Evolutionary conservation across 2,113 vertebrate genomes (phyloP), one percentile per base, ranked within the genome.

Genomic region (Phaethornis superciliosus): DNA sequence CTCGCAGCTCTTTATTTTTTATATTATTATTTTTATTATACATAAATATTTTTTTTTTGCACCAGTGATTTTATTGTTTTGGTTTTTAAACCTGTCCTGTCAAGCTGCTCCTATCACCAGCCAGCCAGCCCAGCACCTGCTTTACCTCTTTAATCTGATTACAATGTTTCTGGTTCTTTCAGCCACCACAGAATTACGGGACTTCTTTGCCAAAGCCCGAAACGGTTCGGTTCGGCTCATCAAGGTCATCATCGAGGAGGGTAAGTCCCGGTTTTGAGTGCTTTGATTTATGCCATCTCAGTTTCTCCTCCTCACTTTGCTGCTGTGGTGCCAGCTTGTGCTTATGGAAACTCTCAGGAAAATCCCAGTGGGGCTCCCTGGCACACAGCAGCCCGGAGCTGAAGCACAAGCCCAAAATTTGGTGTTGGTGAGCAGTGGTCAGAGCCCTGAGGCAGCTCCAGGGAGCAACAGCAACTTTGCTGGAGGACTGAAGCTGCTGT

Each of bases 161-260:
- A 95, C 96, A 9, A 99, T 99, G 99, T 99, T 99, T 98, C 98
- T 99, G 93, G 98, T 99, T 96, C 98, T 99, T 76, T 65, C 98
- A 99, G 99, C 99, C 88, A 99, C 99, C 20, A 97, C 98, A 32
- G 99, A 99, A 94, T 98, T 99, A 97, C 98, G 98, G 97, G 98
- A 99, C 64, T 99, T 99, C 96, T 98, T 99, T 96, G 98, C 98
- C 89, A 98, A 98, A 94, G 99, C 99, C 3, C 98, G 99, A 71
- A 98, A 98, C 35, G 99, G 99, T 94, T 98, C 98, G 7, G 91
- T 99, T 92, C 98, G 99, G 90, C 98, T 99, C 88, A 98, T 99
- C 97, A 99, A 99, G 98, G 99, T 99, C 46, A 22, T 99, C 97
- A 99, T 99, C 40, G 98, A 98, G 96, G 99, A 99, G 32, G 99